Evolutionary conservation across 2,113 vertebrate genomes (phyloP).

Genomic region (Rhadina sibilatrix): DNA sequence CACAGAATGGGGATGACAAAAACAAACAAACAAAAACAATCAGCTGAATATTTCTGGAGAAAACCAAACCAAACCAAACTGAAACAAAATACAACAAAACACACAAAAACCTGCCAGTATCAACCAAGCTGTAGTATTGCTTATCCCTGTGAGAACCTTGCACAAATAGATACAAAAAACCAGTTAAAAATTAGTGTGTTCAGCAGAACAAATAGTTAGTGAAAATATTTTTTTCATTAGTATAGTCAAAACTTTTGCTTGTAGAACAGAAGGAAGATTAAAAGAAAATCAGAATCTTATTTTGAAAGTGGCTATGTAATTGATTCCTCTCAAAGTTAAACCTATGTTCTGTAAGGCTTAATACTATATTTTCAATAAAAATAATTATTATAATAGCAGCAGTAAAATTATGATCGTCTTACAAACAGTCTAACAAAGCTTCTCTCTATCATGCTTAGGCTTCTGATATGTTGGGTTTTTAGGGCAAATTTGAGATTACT

Average conservation of each 20-base stretch:
- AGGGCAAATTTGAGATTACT: neutral
- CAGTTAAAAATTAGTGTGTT: neutral
- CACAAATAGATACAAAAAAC: neutral
- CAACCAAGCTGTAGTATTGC: neutral
- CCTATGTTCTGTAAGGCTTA: neutral
- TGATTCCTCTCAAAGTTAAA: neutral
- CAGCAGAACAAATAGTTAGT: neutral
- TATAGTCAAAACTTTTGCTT: neutral
- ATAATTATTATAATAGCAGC: rapidly evolving
- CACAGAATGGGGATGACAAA: rapidly evolving
- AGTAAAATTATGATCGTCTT: neutral
- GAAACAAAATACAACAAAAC: neutral
- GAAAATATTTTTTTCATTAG: neutral
- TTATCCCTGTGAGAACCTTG: neutral
- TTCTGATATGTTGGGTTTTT: neutral
- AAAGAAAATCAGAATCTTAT: neutral
- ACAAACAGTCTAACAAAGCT: neutral
- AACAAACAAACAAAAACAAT: neutral
- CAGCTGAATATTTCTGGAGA: neutral
- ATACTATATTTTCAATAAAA: neutral
- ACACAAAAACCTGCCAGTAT: neutral
- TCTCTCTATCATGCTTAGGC: neutral
- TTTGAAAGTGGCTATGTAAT: neutral
- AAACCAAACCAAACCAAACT: neutral
- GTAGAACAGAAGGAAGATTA: neutral